Percentiles rank a stretch among this genome's conserved stretches.
These are phyloP conservation scores for Drosophila aldrichi DNA, from an alignment of 2,888 invertebrate genomes.

Conservation along the genomic window DNA sequence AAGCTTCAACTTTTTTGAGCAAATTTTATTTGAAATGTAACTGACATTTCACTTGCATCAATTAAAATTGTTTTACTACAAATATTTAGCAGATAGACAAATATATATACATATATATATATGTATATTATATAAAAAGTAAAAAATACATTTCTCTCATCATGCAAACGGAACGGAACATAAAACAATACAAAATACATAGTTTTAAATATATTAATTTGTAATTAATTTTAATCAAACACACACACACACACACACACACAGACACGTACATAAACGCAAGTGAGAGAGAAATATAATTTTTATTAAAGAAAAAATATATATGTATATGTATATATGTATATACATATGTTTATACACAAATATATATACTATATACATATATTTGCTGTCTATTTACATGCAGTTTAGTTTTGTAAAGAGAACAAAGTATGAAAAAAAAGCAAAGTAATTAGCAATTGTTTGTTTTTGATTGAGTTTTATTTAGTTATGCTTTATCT, in stretches of 20 bases:
- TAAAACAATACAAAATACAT: slow-evolving; percentile 35
- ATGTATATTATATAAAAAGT: neutral
- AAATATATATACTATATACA: slow-evolving; percentile 2
- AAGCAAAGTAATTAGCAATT: slow-evolving; percentile 26
- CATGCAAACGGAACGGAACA: slow-evolving; percentile 26
- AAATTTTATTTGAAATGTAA: neutral
- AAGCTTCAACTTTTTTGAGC: neutral
- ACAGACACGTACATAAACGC: neutral
- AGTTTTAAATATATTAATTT: slow-evolving; percentile 42
- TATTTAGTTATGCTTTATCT: slow-evolving; percentile 51
- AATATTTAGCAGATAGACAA: slow-evolving; percentile 20
- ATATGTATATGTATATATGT: neutral
- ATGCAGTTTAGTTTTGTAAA: slow-evolving; percentile 36
- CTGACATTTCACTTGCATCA: neutral
- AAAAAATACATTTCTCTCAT: too few species aligned
- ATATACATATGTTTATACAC: neutral
- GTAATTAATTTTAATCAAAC: slow-evolving; percentile 47
- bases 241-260: slow-evolving; percentile 6
- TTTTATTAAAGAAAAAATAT: slow-evolving; percentile 7
- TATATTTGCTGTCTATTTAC: slow-evolving; percentile 38
- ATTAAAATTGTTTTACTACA: neutral
- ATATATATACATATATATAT: slow-evolving; percentile 10
- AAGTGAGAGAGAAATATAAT: slow-evolving; percentile 11
- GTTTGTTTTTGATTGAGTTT: slow-evolving; percentile 55
- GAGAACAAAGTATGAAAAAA: slow-evolving; percentile 21